These are phyloP conservation scores for Cyanoderma ruficeps DNA, from an alignment of 2,113 vertebrate genomes.

Conservation along the genomic window DNA sequence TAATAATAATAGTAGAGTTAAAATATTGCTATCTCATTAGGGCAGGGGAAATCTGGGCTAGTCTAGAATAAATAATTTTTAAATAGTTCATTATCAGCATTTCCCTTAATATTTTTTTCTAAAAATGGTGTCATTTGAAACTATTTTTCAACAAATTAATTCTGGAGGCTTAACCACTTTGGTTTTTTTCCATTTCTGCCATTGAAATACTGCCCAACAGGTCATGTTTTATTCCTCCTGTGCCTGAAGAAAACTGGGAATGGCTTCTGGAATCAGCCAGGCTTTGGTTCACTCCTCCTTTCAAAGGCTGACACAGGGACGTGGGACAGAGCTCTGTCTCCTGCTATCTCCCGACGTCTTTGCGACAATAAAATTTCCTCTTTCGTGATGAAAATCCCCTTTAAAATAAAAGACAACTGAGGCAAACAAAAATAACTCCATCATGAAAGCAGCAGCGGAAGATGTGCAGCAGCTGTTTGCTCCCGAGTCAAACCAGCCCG, in stretches of 20 bases:
- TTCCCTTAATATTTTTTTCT: not conserved
- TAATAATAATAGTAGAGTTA: too few species aligned
- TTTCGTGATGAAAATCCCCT: conserved; percentile 2
- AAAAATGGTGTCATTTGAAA: not conserved
- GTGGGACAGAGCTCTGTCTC: not conserved
- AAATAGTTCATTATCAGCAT: not conserved
- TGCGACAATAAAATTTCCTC: not conserved
- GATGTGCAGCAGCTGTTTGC: not conserved
- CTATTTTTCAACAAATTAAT: not conserved
- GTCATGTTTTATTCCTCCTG: not conserved
- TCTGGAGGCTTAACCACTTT: not conserved
- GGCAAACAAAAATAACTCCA: not conserved
- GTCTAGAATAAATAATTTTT: not conserved
- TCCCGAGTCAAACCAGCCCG: not conserved
- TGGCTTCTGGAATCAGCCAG: not conserved
- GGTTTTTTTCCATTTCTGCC: not conserved
- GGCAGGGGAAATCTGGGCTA: not conserved
- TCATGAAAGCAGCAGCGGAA: not conserved
- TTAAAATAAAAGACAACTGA: not conserved
- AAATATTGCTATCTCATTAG: not conserved
- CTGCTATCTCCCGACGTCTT: not conserved
- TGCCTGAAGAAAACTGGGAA: not conserved
- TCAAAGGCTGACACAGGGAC: not conserved
- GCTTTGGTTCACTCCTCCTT: not conserved
- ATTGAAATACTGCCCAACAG: not conserved